Percentiles rank a stretch among this genome's conserved stretches.
Conservation (phyloP, 2,888 invertebrate genomes). For the Ischnus inquisitorius region DNA sequence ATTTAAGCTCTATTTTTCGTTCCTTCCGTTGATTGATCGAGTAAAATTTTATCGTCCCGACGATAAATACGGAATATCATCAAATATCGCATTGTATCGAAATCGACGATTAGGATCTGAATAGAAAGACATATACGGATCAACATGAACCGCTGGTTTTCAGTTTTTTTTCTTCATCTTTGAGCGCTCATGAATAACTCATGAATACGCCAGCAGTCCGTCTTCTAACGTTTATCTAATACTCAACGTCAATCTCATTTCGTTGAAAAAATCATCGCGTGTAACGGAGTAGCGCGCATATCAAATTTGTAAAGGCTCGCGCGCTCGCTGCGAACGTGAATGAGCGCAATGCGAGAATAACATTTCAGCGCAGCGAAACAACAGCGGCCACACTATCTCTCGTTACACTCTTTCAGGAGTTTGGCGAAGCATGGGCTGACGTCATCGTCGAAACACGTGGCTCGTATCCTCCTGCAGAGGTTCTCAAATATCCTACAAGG, state of each 20-base stretch:
- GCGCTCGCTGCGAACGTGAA: not conserved
- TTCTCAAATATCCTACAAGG: slow-evolving; percentile 64
- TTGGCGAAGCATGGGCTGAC: slow-evolving; percentile 70
- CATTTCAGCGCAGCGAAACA: not conserved
- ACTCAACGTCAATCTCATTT: slow-evolving; percentile 6
- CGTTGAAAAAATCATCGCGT: not conserved
- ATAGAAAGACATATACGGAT: too few relatives aligned
- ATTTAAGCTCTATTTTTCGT: too few relatives aligned
- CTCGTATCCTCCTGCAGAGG: slow-evolving; percentile 73
- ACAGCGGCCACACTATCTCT: slow-evolving; percentile 34
- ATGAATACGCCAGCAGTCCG: not conserved
- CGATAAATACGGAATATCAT: too few relatives aligned
- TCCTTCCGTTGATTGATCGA: too few relatives aligned
- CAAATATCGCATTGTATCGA: too few relatives aligned
- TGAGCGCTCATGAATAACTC: not conserved
- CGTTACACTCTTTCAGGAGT: slow-evolving; percentile 54
- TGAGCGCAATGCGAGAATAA: not conserved
- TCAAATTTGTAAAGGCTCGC: not conserved
- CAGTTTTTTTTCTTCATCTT: not conserved
- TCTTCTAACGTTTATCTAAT: not conserved
- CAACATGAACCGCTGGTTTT: not conserved
- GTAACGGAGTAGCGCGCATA: not conserved
- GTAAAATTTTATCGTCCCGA: too few relatives aligned
- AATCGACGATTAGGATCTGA: too few relatives aligned
- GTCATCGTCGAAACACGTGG: slow-evolving; percentile 73